phyloP scores from a whole-genome alignment of 2,797 vertebrate genomes.

The Mormyrus proboscirostris region DNA sequence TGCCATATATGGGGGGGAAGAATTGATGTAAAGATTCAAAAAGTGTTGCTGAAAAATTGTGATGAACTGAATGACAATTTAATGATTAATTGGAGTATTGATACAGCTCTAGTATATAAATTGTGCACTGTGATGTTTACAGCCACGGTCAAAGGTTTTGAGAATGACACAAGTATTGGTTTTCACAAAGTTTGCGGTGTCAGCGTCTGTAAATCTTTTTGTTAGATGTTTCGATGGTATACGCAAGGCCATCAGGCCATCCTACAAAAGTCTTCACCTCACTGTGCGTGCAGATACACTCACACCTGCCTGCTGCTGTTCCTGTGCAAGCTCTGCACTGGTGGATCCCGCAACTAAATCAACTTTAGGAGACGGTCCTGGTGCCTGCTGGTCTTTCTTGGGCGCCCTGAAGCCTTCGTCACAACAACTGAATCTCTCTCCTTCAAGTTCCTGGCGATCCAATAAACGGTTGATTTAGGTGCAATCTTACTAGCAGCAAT shows the following conservation, averaged over 20 bases:
- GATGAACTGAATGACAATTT: neutral
- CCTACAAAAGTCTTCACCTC: neutral
- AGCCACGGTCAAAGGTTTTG: neutral
- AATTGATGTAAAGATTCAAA: neutral
- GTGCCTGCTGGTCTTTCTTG: neutral
- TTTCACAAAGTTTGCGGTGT: neutral
- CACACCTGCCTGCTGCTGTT: too few relatives aligned
- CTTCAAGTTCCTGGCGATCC: neutral
- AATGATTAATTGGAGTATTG: neutral
- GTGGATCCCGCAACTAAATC: too few relatives aligned
- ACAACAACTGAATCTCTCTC: neutral
- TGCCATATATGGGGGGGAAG: neutral
- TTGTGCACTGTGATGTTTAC: neutral
- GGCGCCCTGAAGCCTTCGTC: neutral
- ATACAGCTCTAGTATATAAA: neutral
- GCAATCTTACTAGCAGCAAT: neutral
- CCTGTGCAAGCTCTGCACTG: too few relatives aligned
- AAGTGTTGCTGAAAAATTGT: neutral
- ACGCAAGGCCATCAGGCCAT: neutral
- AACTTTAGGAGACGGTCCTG: too few relatives aligned
- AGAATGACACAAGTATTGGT: neutral
- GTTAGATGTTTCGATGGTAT: neutral
- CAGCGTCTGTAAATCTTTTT: neutral
- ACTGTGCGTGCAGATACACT: too few relatives aligned
- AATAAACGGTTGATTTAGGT: neutral